Percentiles rank a stretch among this genome's conserved stretches.
These are phyloP conservation scores for Aramus guarauna DNA, from an alignment of 2,113 vertebrate species.

Conservation along the genomic window DNA sequence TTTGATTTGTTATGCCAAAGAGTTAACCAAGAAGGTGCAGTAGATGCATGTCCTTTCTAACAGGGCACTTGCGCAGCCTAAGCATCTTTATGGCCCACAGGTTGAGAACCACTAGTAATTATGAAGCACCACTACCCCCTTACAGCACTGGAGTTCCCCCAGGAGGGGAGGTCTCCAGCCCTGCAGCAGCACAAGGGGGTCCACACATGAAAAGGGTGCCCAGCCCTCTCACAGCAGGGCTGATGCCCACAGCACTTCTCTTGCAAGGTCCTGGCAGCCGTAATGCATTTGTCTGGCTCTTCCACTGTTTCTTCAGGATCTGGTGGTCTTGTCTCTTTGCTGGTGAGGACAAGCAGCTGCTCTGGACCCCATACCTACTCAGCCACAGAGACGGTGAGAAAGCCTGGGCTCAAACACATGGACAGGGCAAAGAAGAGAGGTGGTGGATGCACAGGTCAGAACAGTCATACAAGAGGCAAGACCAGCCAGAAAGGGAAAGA, in stretches of 20 bases:
- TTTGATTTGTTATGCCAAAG: neutral
- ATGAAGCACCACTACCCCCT: neutral
- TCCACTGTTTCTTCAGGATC: neutral
- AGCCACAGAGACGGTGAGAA: fast-evolving
- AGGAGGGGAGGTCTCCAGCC: neutral
- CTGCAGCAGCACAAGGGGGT: neutral
- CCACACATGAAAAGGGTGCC: neutral
- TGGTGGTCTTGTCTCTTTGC: neutral
- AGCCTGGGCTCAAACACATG: neutral
- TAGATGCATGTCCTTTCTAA: neutral
- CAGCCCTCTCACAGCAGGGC: fast-evolving
- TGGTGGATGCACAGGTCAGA: neutral
- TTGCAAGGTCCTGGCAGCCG: fast-evolving
- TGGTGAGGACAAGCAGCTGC: neutral
- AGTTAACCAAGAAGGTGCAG: neutral
- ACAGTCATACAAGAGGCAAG: neutral
- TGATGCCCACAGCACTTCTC: neutral
- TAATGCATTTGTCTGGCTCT: neutral
- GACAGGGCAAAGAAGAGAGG: neutral
- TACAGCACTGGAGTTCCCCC: neutral
- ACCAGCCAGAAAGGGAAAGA: neutral
- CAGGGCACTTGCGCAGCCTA: neutral
- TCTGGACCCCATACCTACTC: neutral
- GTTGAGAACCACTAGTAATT: neutral
- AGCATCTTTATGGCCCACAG: neutral